Percentiles rank a stretch among this genome's conserved stretches.
Evolutionary conservation across 1,140 invertebrate genomes (phyloP).

Genomic region (Drosophila rufa): DNA sequence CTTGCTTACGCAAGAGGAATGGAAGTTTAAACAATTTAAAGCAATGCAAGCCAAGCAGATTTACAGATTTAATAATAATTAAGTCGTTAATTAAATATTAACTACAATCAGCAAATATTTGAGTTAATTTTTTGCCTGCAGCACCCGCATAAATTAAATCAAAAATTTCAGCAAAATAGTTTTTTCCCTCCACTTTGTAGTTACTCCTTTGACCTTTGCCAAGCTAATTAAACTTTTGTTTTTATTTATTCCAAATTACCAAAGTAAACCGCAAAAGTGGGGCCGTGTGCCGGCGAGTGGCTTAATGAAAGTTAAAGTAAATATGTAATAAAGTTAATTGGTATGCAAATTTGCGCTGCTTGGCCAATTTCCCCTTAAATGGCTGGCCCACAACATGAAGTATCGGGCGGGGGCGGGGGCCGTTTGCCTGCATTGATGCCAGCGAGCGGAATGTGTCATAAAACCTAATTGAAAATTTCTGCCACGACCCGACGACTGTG

Average conservation of each 20-base stretch:
- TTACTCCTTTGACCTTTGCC: constrained; percentile 9
- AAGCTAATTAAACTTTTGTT: constrained; percentile 27
- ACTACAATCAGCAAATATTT: not conserved
- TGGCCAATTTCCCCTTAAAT: constrained; percentile 54
- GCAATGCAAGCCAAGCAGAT: too few relatives aligned
- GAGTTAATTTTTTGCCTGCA: not conserved
- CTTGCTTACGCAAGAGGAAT: too few relatives aligned
- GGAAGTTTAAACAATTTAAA: too few relatives aligned
- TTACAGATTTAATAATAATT: not conserved
- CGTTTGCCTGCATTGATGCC: constrained; percentile 30
- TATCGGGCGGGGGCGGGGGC: not conserved
- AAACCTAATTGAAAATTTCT: constrained; percentile 74
- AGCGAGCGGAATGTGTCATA: constrained; percentile 66
- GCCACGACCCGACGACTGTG: constrained; percentile 36
- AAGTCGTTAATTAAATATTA: not conserved
- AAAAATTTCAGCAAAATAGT: not conserved
- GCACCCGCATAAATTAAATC: not conserved
- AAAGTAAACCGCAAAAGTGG: constrained; percentile 22
- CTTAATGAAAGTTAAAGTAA: constrained; percentile 48
- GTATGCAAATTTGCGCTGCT: constrained; percentile 66
- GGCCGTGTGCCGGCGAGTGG: constrained; percentile 7
- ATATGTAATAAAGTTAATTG: constrained; percentile 77
- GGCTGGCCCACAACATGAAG: constrained; percentile 4
- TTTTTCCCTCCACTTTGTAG: not conserved
- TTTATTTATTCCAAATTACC: not conserved